Evolutionary conservation across 2,797 vertebrate species (phyloP).

Genomic region (Antrozous pallidus): DNA sequence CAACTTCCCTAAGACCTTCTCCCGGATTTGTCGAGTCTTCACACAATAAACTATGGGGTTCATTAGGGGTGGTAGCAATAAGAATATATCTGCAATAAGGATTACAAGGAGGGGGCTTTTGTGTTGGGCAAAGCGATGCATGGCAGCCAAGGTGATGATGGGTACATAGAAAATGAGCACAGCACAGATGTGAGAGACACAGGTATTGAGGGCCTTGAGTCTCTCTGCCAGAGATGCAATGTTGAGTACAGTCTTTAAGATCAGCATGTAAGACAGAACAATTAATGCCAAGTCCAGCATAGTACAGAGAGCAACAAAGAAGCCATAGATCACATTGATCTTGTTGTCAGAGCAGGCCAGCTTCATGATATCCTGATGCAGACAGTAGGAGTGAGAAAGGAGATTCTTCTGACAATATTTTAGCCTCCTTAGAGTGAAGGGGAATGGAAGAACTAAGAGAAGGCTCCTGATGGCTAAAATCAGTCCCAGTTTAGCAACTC

Average conservation of each 20-base stretch:
- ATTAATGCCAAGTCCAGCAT: conserved; percentile 48
- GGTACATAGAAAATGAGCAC: conserved; percentile 47
- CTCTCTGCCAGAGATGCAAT: conserved; percentile 79
- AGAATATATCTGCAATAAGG: conserved; percentile 36
- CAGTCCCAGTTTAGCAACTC: conserved; percentile 35
- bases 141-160: background rate
- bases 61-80: conserved; percentile 64
- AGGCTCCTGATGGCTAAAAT: background rate
- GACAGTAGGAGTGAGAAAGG: conserved; percentile 48
- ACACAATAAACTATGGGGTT: conserved; percentile 64
- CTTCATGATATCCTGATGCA: conserved; percentile 56
- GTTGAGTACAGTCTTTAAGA: conserved; percentile 79
- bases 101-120: background rate
- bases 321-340: conserved; percentile 78
- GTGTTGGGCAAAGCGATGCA: conserved; percentile 15
- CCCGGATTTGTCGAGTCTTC: conserved; percentile 39
- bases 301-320: conserved; percentile 64
- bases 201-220: conserved; percentile 23
- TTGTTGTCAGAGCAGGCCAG: conserved; percentile 68
- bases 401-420: conserved; percentile 38
- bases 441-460: conserved; percentile 25
- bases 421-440: conserved; percentile 49
- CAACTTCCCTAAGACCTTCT: conserved; percentile 43
- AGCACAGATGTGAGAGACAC: conserved; percentile 47
- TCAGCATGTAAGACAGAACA: conserved; percentile 72